These are phyloP conservation scores for Nysson spinosus DNA, from an alignment of 2,888 invertebrate species.

Conservation along the genomic window DNA sequence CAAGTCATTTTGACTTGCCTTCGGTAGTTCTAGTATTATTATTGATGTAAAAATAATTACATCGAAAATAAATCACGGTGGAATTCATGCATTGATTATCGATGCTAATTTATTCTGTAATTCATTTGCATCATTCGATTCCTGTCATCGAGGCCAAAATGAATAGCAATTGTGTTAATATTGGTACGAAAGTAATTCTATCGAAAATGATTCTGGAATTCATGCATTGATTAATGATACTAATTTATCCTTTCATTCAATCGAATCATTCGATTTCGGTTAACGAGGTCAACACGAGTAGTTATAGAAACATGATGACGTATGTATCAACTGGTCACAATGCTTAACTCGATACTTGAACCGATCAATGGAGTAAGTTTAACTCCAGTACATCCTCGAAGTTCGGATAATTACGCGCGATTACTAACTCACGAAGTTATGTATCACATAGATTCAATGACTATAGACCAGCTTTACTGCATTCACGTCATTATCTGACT, in stretches of 20 bases:
- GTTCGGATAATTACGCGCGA: slow-evolving; percentile 55
- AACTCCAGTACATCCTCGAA: slow-evolving; percentile 43
- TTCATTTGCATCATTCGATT: slow-evolving; percentile 17
- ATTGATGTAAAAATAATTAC: too few species aligned
- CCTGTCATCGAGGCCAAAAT: slow-evolving; percentile 2
- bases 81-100: too few species aligned
- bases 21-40: too few species aligned
- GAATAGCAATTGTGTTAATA: slow-evolving; percentile 31
- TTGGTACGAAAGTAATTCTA: too few species aligned
- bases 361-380: slow-evolving; percentile 49
- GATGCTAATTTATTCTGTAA: slow-evolving; percentile 16
- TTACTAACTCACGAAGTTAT: slow-evolving; percentile 39
- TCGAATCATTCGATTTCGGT: slow-evolving; percentile 14
- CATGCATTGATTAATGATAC: too few species aligned
- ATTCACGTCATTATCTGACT: slow-evolving; percentile 17
- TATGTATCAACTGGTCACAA: slow-evolving; percentile 12
- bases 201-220: too few species aligned
- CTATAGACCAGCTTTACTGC: slow-evolving; percentile 24
- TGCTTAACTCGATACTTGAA: slow-evolving; percentile 21
- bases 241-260: slow-evolving; percentile 16
- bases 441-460: slow-evolving; percentile 8
- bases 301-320: slow-evolving; percentile 26
- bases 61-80: too few species aligned
- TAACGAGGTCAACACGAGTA: slow-evolving; percentile 10
- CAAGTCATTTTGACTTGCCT: too few species aligned